Conservation (phyloP, 2,797 vertebrate genomes). For the Gallinago solitaria region DNA sequence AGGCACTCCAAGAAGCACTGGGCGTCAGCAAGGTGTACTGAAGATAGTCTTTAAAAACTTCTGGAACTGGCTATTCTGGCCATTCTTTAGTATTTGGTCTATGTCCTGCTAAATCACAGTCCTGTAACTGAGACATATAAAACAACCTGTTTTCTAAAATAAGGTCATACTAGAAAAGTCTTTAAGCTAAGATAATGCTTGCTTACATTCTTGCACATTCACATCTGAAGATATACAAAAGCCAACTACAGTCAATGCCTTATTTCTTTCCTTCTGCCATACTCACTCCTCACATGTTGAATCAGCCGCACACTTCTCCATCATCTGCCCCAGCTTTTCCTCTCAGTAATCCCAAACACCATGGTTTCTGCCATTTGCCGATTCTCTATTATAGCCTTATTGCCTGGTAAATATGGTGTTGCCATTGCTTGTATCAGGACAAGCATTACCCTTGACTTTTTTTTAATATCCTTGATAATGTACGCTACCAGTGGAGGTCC, state of each 20-base stretch:
- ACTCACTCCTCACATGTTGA: neutral
- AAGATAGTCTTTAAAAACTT: neutral
- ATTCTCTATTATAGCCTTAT: fast-evolving
- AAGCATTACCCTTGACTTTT: neutral
- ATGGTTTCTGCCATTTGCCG: neutral
- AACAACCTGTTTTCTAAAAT: neutral
- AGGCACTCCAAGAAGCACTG: neutral
- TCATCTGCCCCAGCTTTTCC: neutral
- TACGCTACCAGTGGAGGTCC: neutral
- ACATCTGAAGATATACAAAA: neutral
- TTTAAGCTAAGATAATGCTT: neutral
- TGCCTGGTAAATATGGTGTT: neutral
- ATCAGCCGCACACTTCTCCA: neutral
- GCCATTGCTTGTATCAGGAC: neutral
- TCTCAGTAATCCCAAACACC: neutral
- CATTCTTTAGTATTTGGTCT: neutral
- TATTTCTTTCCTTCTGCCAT: neutral
- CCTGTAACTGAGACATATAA: neutral
- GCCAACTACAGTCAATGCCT: neutral
- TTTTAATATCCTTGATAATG: too few relatives aligned
- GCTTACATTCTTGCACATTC: neutral
- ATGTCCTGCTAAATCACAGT: neutral
- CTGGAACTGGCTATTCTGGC: neutral
- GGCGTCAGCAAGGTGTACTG: neutral
- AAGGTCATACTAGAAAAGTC: neutral